phyloP scores from a whole-genome alignment of 2,797 vertebrate species.

The Leptodactylus fallax region DNA sequence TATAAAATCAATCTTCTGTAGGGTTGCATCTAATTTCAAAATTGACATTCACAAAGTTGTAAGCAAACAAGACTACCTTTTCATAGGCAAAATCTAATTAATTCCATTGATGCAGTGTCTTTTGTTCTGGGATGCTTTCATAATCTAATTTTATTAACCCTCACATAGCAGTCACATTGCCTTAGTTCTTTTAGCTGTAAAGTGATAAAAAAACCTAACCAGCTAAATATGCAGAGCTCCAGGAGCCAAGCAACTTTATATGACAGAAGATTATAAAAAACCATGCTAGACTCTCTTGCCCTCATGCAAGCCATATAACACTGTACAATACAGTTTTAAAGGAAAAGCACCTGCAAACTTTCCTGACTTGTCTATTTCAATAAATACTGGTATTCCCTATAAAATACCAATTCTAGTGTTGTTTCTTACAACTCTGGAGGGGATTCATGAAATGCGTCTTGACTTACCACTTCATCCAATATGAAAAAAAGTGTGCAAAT shows the following conservation, averaged over 20 bases:
- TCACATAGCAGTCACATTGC: not conserved
- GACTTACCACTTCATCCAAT: too few species aligned
- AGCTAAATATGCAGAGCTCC: not conserved
- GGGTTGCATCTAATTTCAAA: conserved; percentile 47
- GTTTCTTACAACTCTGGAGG: too few species aligned
- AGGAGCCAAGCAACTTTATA: not conserved
- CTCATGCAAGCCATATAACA: too few species aligned
- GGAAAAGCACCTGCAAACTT: too few species aligned
- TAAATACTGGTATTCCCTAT: too few species aligned
- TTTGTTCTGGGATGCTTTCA: conserved; percentile 55
- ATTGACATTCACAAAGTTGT: conserved; percentile 50
- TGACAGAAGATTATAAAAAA: not conserved
- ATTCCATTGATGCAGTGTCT: conserved; percentile 42
- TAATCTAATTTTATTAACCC: conserved; percentile 52
- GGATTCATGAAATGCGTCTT: too few species aligned
- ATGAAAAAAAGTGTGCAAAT: too few species aligned
- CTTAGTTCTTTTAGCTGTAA: conserved; percentile 1
- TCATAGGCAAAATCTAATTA: conserved; percentile 48
- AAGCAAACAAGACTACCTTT: conserved; percentile 27
- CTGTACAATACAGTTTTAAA: too few species aligned
- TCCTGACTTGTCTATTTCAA: too few species aligned
- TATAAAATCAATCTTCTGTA: conserved; percentile 38
- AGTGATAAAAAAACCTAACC: not conserved
- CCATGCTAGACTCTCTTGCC: not conserved
- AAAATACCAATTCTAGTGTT: too few species aligned